Evolutionary conservation across 2,797 vertebrate species (phyloP).

Genomic region (Myripristis jacobus): DNA sequence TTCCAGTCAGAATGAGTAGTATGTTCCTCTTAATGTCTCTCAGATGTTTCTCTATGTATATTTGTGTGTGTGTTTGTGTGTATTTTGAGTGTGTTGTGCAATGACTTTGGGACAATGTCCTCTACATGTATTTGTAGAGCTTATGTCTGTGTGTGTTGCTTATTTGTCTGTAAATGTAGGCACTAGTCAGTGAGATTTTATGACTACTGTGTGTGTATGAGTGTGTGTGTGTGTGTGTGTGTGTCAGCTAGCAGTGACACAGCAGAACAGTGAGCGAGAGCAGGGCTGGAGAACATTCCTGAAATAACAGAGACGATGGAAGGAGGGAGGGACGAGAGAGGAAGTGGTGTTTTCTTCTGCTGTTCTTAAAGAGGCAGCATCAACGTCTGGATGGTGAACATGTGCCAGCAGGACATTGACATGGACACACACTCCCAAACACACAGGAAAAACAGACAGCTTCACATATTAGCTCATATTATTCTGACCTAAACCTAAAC

Average conservation of each 20-base stretch:
- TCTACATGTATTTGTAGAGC: too few species aligned
- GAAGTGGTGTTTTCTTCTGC: constrained; percentile 39
- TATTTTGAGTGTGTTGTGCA: constrained; percentile 15
- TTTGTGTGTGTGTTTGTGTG: constrained; percentile 5
- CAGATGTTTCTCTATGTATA: background rate
- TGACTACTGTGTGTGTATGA: constrained; percentile 9
- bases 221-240: constrained; percentile 30
- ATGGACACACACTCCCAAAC: background rate
- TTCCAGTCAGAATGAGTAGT: constrained; percentile 4
- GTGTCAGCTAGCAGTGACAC: constrained; percentile 54
- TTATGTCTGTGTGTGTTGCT: background rate
- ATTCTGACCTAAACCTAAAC: background rate
- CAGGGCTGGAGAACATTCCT: constrained; percentile 72
- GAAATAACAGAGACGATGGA: constrained; percentile 60
- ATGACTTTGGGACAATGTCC: too few species aligned
- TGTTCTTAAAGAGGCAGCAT: constrained; percentile 61
- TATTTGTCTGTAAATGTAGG: background rate
- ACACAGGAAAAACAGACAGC: too few species aligned
- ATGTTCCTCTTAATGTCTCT: background rate
- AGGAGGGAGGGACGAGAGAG: constrained; percentile 51
- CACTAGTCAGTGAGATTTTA: background rate
- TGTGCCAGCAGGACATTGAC: background rate
- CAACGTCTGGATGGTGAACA: background rate
- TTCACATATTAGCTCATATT: too few species aligned
- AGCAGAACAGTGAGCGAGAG: constrained; percentile 50